Evolutionary conservation across 2,113 vertebrate genomes (phyloP), one percentile per base, ranked within the genome.

Genomic region (Perca flavescens): DNA sequence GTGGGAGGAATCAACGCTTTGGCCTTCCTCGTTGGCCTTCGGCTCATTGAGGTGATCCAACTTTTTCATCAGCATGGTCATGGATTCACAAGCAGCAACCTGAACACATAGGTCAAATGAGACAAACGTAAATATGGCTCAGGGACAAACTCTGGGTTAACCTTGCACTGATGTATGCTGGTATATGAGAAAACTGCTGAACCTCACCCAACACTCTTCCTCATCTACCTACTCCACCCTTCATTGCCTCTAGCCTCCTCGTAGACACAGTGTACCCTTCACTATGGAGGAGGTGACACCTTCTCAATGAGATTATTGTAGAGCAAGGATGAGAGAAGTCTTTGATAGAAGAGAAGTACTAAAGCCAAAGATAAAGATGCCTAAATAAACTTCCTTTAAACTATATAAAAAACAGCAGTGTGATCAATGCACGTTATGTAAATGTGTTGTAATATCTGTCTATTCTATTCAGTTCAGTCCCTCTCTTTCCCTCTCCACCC

Each of bases 11-110:
- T 76, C 73, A 72, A 76, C 47, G 28, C 85, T 93, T 67, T 93
- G 93, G 86, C 90, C 93, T 77, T 96, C 95, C 90, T 94, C 93
- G 79, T 94, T 25, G 25, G 25, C 25, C 25, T 25, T 94, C 80
- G 92, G 94, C 69, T 96, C 86, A 64, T 93, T 94, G 76, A 97
- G 85, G 72, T 94, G 89, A 83, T 96, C 95, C 85, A 96, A 83
- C 80, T 96, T 97, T 87, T 93, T 94, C 94, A 94, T 95, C 80
- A 96, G 91, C 84, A 92, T 90, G 21, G 85, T 92, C 96, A 96
- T 95, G 80, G 96, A 96, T 65, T 95, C 94, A 80, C 93, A 90
- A 66, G 80, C 94, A 67, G 87, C 80, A 73, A 85, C 65, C 84
- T 85, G 64, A 76, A 78, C 43, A 83, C 64, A 83, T 2, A n/a